Evolutionary conservation across 2,888 invertebrate genomes (phyloP).

Genomic region (Archips crataeganus): DNA sequence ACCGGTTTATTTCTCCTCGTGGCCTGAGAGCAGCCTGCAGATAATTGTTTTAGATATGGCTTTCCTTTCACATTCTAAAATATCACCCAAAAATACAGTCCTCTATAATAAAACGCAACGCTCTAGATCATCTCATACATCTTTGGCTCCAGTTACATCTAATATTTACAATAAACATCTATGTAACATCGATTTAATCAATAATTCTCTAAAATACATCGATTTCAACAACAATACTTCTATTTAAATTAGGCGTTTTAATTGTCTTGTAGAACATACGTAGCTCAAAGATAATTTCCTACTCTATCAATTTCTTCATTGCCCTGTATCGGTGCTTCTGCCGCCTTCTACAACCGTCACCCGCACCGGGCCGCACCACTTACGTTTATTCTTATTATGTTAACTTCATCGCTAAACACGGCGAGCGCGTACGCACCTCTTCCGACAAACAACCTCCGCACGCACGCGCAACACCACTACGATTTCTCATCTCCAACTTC

Average conservation of each 20-base stretch:
- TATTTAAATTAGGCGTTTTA: constrained; percentile 76
- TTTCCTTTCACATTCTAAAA: constrained; percentile 68
- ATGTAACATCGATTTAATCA: constrained; percentile 85
- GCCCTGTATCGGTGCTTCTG: constrained; percentile 56
- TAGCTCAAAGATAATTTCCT: constrained; percentile 58
- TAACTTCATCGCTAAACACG: constrained; percentile 12
- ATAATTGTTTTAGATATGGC: constrained; percentile 75
- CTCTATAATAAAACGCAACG: constrained; percentile 69
- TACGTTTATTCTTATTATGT: constrained; percentile 9
- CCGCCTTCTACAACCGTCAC: constrained; percentile 29
- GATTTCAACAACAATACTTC: constrained; percentile 81
- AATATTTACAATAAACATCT: constrained; percentile 85
- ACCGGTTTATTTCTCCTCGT: constrained; percentile 50
- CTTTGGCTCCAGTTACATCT: constrained; percentile 69
- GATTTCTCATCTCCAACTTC: constrained; percentile 18
- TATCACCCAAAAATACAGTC: constrained; percentile 86
- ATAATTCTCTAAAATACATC: constrained; percentile 85
- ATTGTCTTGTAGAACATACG: constrained; percentile 71
- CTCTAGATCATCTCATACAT: constrained; percentile 73
- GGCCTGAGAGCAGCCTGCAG: constrained; percentile 38
- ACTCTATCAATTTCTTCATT: constrained; percentile 52
- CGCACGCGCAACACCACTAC: constrained; percentile 11
- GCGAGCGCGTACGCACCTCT: constrained; percentile 43
- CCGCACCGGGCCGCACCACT: constrained; percentile 25
- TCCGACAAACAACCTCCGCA: constrained; percentile 26